These are phyloP conservation scores for Garra rufa DNA, from an alignment of 2,113 vertebrate genomes.

Conservation along the genomic window DNA sequence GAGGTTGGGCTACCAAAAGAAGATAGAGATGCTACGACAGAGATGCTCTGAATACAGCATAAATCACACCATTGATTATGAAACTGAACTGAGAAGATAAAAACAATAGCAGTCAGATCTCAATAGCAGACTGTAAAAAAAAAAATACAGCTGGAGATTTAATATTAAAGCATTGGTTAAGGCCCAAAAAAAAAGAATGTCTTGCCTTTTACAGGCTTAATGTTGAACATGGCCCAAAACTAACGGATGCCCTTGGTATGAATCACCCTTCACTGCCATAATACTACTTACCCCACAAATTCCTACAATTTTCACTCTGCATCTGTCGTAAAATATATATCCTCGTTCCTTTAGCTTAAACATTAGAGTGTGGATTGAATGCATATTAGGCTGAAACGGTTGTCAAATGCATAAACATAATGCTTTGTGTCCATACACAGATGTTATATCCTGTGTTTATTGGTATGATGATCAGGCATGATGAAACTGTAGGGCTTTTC, in stretches of 20 bases:
- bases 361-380: not conserved
- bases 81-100: constrained; percentile 1
- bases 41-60: not conserved
- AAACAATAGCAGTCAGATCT: not conserved
- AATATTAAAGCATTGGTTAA: not conserved
- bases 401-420: not conserved
- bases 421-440: not conserved
- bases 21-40: not conserved
- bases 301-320: not conserved
- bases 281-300: not conserved
- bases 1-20: not conserved
- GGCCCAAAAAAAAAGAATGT: not conserved
- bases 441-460: not conserved
- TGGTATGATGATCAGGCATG: constrained; percentile 67
- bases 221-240: not conserved
- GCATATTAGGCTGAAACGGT: not conserved
- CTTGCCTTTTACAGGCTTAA: not conserved
- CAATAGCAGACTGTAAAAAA: no score
- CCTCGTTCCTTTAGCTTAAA: not conserved
- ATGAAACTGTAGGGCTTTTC: constrained; percentile 62
- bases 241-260: not conserved
- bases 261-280: not conserved
- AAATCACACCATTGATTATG: not conserved
- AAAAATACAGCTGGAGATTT: not conserved
- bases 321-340: not conserved